Percentiles rank a stretch among this genome's conserved stretches.
Evolutionary conservation across 2,113 vertebrate genomes (phyloP).

Genomic region (Callithrix jacchus): DNA sequence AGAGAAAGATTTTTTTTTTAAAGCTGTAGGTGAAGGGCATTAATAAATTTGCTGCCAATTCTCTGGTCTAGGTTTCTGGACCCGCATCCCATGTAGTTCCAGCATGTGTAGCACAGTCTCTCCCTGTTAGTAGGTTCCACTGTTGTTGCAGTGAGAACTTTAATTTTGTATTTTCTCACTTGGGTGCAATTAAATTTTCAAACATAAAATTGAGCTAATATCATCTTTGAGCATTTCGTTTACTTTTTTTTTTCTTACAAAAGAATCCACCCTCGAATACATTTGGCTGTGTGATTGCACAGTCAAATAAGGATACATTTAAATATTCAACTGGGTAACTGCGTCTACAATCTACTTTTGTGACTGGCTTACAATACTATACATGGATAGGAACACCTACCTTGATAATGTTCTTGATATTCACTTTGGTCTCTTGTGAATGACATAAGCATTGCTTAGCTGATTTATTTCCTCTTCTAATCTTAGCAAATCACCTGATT

Average conservation of each 20-base stretch:
- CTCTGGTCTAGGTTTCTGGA: neutral
- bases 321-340: slow-evolving; percentile 47
- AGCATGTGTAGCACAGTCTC: neutral
- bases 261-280: slow-evolving; percentile 56
- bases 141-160: slow-evolving; percentile 36
- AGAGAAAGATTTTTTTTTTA: neutral
- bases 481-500: slow-evolving; percentile 56
- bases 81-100: neutral
- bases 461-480: slow-evolving; percentile 41
- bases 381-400: neutral
- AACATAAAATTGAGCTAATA: slow-evolving; percentile 67
- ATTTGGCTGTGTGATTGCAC: slow-evolving; percentile 54
- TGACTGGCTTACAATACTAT: neutral
- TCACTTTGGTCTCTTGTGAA: slow-evolving; percentile 38
- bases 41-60: neutral
- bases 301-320: slow-evolving; percentile 67
- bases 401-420: neutral
- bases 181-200: slow-evolving; percentile 71
- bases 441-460: slow-evolving; percentile 48
- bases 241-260: slow-evolving; percentile 46
- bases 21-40: neutral
- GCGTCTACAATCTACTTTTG: slow-evolving; percentile 14
- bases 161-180: slow-evolving; percentile 65
- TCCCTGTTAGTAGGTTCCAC: slow-evolving; percentile 16
- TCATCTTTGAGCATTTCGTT: slow-evolving; percentile 64